phyloP scores from a whole-genome alignment of 2,888 invertebrate genomes.

The Arrhopalites spinosus region DNA sequence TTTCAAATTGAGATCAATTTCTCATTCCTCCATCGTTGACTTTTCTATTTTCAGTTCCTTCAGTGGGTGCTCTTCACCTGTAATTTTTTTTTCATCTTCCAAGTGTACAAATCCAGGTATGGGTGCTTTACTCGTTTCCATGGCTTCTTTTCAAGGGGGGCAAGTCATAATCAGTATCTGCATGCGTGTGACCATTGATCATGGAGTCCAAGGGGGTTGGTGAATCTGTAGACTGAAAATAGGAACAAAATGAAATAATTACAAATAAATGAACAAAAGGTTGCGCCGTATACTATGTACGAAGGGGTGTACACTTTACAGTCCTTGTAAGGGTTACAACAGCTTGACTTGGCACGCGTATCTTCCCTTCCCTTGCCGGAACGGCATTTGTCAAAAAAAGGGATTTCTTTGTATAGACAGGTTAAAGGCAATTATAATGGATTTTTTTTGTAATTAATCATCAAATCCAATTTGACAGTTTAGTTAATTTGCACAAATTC shows the following conservation, averaged over 20 bases:
- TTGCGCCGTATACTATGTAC: too few species aligned
- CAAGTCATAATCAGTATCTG: neutral
- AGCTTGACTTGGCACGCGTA: slow-evolving; percentile 26
- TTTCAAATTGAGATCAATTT: slow-evolving; percentile 26
- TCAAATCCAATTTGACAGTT: too few species aligned
- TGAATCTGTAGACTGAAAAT: neutral
- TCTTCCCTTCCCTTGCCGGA: neutral
- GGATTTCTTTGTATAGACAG: neutral
- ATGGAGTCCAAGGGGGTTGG: neutral
- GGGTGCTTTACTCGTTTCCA: too few species aligned
- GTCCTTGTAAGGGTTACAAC: neutral
- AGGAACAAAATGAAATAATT: slow-evolving; percentile 32
- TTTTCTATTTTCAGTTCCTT: neutral
- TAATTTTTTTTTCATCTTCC: too few species aligned
- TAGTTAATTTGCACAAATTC: neutral
- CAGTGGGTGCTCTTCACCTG: slow-evolving; percentile 15
- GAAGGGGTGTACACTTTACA: too few species aligned
- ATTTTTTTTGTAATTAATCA: too few species aligned
- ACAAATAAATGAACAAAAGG: slow-evolving; percentile 36
- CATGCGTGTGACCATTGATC: neutral
- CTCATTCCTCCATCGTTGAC: slow-evolving; percentile 6
- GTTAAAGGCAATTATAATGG: neutral
- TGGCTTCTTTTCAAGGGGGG: too few species aligned
- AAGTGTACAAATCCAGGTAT: too few species aligned
- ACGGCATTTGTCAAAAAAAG: slow-evolving; percentile 10